phyloP scores from a whole-genome alignment of 2,113 vertebrate species.

The Sylvicapra grimmia region DNA sequence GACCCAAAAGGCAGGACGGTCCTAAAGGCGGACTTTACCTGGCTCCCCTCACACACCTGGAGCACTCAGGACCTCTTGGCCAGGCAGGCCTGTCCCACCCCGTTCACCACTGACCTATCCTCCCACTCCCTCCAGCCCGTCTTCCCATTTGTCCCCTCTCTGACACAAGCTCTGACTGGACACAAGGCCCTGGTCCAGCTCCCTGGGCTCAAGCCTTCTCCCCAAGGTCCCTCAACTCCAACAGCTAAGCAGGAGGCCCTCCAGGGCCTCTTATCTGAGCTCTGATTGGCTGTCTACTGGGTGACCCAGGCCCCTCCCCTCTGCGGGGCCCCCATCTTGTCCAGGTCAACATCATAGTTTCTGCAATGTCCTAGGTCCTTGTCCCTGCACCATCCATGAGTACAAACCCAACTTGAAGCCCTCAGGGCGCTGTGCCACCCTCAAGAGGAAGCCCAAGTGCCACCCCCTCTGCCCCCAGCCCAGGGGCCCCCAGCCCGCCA shows the following conservation, averaged over 20 bases:
- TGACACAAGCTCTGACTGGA: not conserved
- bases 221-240: not conserved
- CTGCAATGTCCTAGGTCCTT: not conserved
- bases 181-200: not conserved
- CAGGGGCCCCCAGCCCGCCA: fast-evolving
- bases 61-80: not conserved
- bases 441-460: not conserved
- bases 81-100: not conserved
- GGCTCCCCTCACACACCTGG: too few species aligned
- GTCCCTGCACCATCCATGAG: fast-evolving
- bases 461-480: too few species aligned
- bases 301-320: too few species aligned
- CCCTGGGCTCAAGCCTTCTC: not conserved
- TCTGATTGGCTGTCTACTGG: not conserved
- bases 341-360: too few species aligned
- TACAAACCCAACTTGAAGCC: too few species aligned
- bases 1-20: not conserved
- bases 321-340: not conserved
- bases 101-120: not conserved
- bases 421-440: not conserved
- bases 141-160: not conserved
- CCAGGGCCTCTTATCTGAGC: not conserved
- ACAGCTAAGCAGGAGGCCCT: not conserved
- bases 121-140: not conserved
- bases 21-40: not conserved